phyloP scores from a whole-genome alignment of 2,888 invertebrate genomes.

The Apocheima hispidaria region DNA sequence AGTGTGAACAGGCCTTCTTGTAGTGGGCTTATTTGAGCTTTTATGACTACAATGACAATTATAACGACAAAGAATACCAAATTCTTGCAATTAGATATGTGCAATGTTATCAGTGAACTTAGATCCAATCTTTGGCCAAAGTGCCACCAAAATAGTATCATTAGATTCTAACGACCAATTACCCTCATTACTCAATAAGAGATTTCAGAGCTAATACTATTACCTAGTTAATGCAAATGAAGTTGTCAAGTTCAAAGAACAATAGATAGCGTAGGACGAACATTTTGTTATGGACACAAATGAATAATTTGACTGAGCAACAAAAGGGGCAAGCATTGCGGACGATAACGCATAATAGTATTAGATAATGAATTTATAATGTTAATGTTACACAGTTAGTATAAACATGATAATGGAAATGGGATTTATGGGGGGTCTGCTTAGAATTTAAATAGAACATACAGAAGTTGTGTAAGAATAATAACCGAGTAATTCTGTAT shows the following conservation, averaged over 20 bases:
- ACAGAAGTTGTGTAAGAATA: conserved; percentile 26
- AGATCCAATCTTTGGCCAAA: background rate
- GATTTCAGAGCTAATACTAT: conserved; percentile 21
- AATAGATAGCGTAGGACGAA: conserved; percentile 42
- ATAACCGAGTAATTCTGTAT: conserved; percentile 21
- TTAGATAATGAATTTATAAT: conserved; percentile 38
- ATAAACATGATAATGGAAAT: conserved; percentile 31
- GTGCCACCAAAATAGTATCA: background rate
- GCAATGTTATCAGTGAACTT: background rate
- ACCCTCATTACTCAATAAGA: conserved; percentile 9
- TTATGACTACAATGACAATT: background rate
- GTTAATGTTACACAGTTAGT: background rate
- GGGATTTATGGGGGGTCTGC: conserved; percentile 28
- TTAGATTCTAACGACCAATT: conserved; percentile 8
- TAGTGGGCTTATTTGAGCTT: background rate
- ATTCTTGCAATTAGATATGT: background rate
- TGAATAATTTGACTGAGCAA: conserved; percentile 33
- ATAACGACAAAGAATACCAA: background rate
- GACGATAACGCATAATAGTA: conserved; percentile 35
- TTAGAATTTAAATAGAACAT: conserved; percentile 32
- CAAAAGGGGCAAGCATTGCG: conserved; percentile 33
- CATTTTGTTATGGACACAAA: conserved; percentile 39
- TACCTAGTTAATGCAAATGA: conserved; percentile 38
- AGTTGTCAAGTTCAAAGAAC: conserved; percentile 44
- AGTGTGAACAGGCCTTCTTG: too few relatives aligned